Base-by-base conservation (phyloP, 2,797 vertebrate genomes). In the Pelobates cultripes region DNA sequence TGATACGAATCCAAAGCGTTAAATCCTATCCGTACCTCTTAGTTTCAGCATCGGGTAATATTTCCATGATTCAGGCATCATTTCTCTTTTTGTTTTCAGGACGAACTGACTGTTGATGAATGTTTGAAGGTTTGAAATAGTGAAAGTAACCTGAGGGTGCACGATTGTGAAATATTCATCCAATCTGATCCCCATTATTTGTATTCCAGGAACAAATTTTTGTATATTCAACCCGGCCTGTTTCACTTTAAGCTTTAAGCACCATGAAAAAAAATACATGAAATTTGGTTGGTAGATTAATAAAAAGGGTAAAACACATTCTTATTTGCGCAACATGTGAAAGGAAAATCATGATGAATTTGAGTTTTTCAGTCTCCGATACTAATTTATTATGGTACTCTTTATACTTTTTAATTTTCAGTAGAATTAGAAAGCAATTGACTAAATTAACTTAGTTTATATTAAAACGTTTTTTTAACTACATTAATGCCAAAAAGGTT, bases 161-260 rank as follows among this genome's bases (percentile, higher is more conserved):
- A 92, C 9, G 1, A 95, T 89, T 40, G 84, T 88, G 86, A 97
- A 96, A 87, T 88, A 90, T 4, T 93, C 86, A 64, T 94, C 88
- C 84, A 94, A 64, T 4, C 7, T 82, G 80, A 87, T 86, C 2
- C 87, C 90, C 82, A 57, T 78, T 4, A 78, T 90, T 78, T 88
- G 88, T 43, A 94, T 89, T 70, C 90, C 91, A 6, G 91, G 93
- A 51, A 92, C 86, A 77, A 94, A 94, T 84, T 92, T 95, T 86
- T 95, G 93, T 83, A 95, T 91, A 79, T 95, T 96, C 73, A 92
- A 90, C 10, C 94, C 92, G 0, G 89, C 88, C 87, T 95, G 93
- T 68, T 88, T 94, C 8, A 95, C 89, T 83, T 80, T 90, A 42
- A 96, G 90, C 92, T 95, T 28, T 28, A n/a, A n/a, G 84, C 53